Base-by-base conservation (phyloP, 2,888 invertebrate species). In the Rotaria magnacalcarata region DNA sequence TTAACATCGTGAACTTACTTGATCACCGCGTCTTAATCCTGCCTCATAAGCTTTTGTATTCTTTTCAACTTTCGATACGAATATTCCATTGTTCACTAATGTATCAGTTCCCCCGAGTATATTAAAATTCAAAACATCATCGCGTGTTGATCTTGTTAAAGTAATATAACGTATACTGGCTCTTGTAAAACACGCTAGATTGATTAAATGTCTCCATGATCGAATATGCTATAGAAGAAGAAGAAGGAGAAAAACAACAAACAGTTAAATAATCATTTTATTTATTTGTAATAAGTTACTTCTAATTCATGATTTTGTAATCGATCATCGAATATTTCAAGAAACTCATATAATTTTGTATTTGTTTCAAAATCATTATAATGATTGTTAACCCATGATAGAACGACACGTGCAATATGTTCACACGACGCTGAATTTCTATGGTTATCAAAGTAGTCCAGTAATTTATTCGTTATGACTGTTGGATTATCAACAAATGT, bases 171-270 rank as follows among this genome's bases (percentile, higher is more conserved):
- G 93, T 88, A 95, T 94, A 88, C 96, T 93, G 1, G 99, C 97
- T 92, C 99, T 99, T 43, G 97, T 96, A 47, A 96, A 96, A 92
- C 98, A 98, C 19, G 98, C 97, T 88, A 99, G 96, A 90, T 97
- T 97, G 88, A 99, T 91, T 88, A 97, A 92, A 89, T 93, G 91
- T 88, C 92, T 91, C 89, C 93, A 92, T n/a, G 84, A 60, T 34
- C 54, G 84, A 85, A 87, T 84, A 24, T 54, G 3, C 85, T 52
- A 34, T 6, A 74, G 8, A 0, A 58, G 19, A 60, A 27, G 34
- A 43, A 43, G 7, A 56, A 56, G 7, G 34, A 56, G 21, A 56
- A 27, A 19, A 8, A 21, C 34, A 34, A 34, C 34, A 34, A 34
- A 34, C 34, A 34, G 10, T 21, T 56, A 56, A 19, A 56, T 56